Base-by-base conservation (phyloP, 1,140 invertebrate genomes). In the Drosophila tropicalis region DNA sequence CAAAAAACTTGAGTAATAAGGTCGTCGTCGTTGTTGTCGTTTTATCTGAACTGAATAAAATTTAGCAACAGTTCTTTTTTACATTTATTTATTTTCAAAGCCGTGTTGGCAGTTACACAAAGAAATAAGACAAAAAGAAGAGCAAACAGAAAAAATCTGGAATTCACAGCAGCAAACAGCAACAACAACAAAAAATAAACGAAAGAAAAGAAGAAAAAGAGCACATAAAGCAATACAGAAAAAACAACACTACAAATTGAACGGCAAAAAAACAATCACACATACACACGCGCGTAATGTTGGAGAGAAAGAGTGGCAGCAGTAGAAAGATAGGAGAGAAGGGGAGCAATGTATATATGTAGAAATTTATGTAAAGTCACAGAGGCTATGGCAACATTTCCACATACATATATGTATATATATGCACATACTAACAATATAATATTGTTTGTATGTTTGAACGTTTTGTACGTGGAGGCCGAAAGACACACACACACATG, bases 351-450 rank as follows among this genome's bases (percentile, higher is more conserved):
- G n/a, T n/a, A 47, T 34, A 63, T 78, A 77, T 34, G 70, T 65
- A 72, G 64, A 79, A 80, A 70, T 80, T 80, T 72, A 74, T 80
- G 76, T 70, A 61, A 82, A 80, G 81, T 71, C 67, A 67, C 82
- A 63, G 40, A 69, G 67, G 63, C 71, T 34, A 60, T 32, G 36
- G 65, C 19, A 36, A 67, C 55, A 44, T 40, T 13, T 39, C 0
- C n/a, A 39, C 36, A 39, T 13, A 39, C 34, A 34, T 22, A 9
- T 51, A 15, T 44, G 15, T 13, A 39, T 47, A 34, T 22, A 9
- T 51, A 15, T 44, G 15, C 39, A 41, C 34, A 36, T 40, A 61
- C 34, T 41, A 34, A 67, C 29, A 70, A 57, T 57, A 57, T 41
- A 17, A 44, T 41, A 62, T 62, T 22, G 36, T 66, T 7, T 41